Conservation (phyloP, 2,113 vertebrate genomes). For the Verasper variegatus region DNA sequence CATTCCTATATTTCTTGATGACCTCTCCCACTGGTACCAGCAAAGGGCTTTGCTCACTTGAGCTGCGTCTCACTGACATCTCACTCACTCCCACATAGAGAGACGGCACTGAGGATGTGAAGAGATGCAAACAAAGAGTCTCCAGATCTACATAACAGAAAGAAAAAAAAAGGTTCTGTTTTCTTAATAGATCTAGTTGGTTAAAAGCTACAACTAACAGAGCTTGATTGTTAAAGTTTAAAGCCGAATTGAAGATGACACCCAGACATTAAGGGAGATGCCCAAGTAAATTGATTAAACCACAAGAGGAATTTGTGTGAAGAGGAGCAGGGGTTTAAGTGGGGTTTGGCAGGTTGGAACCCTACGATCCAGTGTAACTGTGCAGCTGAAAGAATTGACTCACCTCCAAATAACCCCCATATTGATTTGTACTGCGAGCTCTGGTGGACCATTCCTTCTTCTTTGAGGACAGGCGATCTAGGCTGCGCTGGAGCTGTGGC, state of each 20-base stretch:
- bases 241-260: not conserved
- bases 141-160: not conserved
- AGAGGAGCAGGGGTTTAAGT: not conserved
- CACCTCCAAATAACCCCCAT: not conserved
- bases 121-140: not conserved
- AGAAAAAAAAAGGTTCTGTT: not conserved
- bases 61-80: no score
- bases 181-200: not conserved
- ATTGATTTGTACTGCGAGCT: not conserved
- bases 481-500: not conserved
- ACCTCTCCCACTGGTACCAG: not conserved
- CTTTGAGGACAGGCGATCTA: not conserved
- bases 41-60: not conserved
- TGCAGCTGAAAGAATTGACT: not conserved
- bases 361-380: not conserved
- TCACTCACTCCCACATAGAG: no score
- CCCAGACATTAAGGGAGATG: not conserved
- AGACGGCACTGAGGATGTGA: not conserved
- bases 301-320: not conserved
- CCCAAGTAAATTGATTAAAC: not conserved
- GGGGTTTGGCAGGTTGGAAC: not conserved
- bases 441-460: not conserved
- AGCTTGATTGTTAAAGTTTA: not conserved
- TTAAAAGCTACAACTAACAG: not conserved
- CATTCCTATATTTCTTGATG: not conserved